These are phyloP conservation scores for Dryas iulia DNA, from an alignment of 1,140 invertebrate species.

Conservation along the genomic window DNA sequence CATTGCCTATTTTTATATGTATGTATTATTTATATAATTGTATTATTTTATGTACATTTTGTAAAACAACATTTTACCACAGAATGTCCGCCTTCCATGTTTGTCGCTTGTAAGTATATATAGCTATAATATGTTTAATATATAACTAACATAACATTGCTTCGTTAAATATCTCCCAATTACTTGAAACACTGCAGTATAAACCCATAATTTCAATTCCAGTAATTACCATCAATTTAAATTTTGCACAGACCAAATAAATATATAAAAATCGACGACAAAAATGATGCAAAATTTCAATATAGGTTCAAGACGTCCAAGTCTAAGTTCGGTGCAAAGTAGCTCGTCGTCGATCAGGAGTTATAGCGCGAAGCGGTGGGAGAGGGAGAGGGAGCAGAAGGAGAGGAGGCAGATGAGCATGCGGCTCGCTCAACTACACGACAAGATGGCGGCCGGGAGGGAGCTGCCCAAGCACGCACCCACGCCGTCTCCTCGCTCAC, in stretches of 20 bases:
- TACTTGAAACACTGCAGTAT: no score
- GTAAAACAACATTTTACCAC: slow-evolving; percentile 13
- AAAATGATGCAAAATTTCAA: slow-evolving; percentile 15
- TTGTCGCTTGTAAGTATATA: slow-evolving; percentile 19
- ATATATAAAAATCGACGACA: neutral
- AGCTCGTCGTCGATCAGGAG: slow-evolving; percentile 88
- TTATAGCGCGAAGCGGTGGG: slow-evolving; percentile 88
- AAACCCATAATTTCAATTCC: neutral
- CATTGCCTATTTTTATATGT: neutral
- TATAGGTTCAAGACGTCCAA: slow-evolving; percentile 90
- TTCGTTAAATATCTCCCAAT: neutral
- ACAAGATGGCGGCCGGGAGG: slow-evolving; percentile 72
- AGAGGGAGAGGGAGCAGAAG: slow-evolving; percentile 88
- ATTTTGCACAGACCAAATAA: neutral
- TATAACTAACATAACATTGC: neutral
- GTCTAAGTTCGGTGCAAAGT: slow-evolving; percentile 89
- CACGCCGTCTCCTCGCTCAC: slow-evolving; percentile 87
- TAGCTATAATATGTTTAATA: slow-evolving; percentile 1
- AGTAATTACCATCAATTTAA: neutral
- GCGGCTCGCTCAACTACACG: slow-evolving; percentile 83
- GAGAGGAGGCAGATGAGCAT: slow-evolving; percentile 87
- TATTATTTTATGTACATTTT: no score
- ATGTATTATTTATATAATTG: neutral
- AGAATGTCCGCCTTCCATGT: slow-evolving; percentile 23
- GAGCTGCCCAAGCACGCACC: slow-evolving; percentile 79